Evolutionary conservation across 2,113 vertebrate species (phyloP).

Genomic region (Dryoscopus gambensis): DNA sequence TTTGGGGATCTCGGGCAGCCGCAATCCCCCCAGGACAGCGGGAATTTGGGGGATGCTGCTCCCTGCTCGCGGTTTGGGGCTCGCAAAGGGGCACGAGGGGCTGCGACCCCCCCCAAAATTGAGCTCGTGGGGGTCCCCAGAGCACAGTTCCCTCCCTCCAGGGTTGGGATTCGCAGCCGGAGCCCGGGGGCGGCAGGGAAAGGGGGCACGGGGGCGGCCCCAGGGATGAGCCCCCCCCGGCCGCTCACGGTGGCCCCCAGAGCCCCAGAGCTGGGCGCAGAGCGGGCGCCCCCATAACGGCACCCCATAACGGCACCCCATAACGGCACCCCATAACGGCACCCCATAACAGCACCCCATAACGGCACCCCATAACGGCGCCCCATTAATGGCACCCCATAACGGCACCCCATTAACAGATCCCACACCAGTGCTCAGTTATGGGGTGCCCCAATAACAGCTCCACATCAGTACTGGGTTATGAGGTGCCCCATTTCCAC

Average conservation of each 20-base stretch:
- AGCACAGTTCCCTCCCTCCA: no score
- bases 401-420: background rate
- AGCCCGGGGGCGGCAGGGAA: background rate
- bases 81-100: background rate
- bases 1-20: background rate
- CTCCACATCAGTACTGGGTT: rapidly evolving
- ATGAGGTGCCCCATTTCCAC: background rate
- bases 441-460: background rate
- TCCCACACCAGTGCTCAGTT: background rate
- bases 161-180: background rate
- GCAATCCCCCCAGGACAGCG: rapidly evolving
- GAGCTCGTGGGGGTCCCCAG: background rate
- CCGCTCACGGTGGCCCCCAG: no score
- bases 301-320: background rate
- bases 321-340: background rate
- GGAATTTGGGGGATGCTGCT: background rate
- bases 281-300: background rate
- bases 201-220: background rate
- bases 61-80: background rate
- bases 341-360: background rate
- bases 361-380: background rate
- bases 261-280: background rate
- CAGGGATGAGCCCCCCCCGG: background rate
- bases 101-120: rapidly evolving
- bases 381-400: background rate